Conservation (phyloP, 2,888 invertebrate genomes). For the Gari tellinella region DNA sequence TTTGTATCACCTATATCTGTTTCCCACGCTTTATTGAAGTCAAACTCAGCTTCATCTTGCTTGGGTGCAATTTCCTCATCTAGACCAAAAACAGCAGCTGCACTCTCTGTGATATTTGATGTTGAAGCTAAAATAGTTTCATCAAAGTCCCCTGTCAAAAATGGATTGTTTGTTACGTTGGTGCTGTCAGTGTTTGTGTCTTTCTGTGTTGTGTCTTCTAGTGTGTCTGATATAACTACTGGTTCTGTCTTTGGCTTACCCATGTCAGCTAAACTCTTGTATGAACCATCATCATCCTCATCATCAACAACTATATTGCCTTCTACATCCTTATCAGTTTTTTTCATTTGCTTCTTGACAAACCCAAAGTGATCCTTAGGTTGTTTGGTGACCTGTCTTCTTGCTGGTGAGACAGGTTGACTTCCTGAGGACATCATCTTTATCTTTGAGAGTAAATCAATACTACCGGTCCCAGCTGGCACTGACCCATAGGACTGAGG, state of each 20-base stretch:
- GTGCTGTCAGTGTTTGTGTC: constrained; percentile 10
- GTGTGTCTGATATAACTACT: neutral
- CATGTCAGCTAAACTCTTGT: constrained; percentile 41
- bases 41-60: constrained; percentile 1
- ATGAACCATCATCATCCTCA: constrained; percentile 44
- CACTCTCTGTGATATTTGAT: constrained; percentile 38
- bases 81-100: constrained; percentile 52
- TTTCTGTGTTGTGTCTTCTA: constrained; percentile 1
- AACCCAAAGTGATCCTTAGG: constrained; percentile 54
- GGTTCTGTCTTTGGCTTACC: constrained; percentile 15
- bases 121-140: constrained; percentile 23
- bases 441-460: constrained; percentile 45
- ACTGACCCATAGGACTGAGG: constrained; percentile 27
- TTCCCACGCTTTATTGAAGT: constrained; percentile 8
- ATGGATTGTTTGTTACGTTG: constrained; percentile 43
- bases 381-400: constrained; percentile 24
- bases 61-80: constrained; percentile 32
- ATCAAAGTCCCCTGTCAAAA: constrained; percentile 47
- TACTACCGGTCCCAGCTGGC: constrained; percentile 41
- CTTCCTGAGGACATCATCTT: constrained; percentile 38
- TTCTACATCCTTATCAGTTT: neutral
- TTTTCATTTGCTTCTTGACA: constrained; percentile 52
- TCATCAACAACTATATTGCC: too few species aligned
- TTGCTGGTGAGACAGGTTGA: constrained; percentile 53
- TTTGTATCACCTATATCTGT: constrained; percentile 2